Evolutionary conservation across 23 tunicate genomes (phyloP).

Genomic region (Trididemnum clinides): DNA sequence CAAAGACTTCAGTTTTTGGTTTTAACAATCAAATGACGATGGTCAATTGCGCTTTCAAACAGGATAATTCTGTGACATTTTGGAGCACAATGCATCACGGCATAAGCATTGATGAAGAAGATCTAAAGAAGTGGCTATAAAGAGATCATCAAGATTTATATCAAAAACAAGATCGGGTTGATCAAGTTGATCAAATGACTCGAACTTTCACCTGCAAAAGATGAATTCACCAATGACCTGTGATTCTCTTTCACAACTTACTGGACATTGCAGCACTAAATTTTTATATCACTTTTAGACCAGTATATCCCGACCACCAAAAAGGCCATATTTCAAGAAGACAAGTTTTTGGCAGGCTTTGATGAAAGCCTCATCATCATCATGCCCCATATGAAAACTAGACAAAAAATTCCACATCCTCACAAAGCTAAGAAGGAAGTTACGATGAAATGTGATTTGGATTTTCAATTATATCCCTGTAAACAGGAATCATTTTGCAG

Average conservation of each 20-base stretch:
- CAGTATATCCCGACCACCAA: slow-evolving; percentile 11
- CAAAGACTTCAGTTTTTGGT: too few relatives aligned
- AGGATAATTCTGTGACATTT: not conserved
- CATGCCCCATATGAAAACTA: slow-evolving; percentile 9
- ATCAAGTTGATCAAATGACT: not conserved
- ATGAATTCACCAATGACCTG: not conserved
- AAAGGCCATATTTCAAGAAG: not conserved
- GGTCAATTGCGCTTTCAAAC: not conserved
- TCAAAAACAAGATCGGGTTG: not conserved
- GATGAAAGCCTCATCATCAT: not conserved
- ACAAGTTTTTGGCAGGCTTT: not conserved
- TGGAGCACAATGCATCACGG: slow-evolving; percentile 16
- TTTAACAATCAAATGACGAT: too few relatives aligned
- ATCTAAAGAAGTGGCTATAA: not conserved
- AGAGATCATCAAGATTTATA: slow-evolving; percentile 6
- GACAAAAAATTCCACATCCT: not conserved
- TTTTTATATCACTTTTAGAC: too few relatives aligned
- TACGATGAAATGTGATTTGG: slow-evolving; percentile 2
- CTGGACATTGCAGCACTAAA: too few relatives aligned
- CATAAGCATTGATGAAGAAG: slow-evolving; percentile 13
- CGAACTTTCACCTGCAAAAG: slow-evolving; percentile 1
- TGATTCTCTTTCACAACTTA: not conserved
- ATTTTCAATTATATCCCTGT: not conserved
- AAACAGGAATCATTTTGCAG: not conserved
- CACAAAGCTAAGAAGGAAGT: not conserved